Percentiles rank a stretch among this genome's conserved stretches.
Conservation (phyloP, 2,888 invertebrate genomes). For the Kryphioiulus occultus region DNA sequence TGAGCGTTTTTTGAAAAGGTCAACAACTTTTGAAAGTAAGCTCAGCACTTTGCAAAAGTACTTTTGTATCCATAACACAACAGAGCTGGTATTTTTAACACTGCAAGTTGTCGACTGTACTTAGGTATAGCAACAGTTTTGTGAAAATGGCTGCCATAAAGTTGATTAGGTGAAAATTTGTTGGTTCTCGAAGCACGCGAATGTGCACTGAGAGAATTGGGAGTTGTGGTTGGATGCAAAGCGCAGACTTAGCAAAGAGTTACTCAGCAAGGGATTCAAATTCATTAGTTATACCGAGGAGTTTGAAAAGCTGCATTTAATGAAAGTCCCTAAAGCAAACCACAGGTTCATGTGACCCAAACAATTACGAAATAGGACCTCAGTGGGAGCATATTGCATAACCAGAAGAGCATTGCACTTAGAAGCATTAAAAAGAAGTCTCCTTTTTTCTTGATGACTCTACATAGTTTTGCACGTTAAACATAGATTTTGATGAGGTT, state of each 20-base stretch:
- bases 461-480: too few species aligned
- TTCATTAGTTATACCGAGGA: background rate
- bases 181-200: background rate
- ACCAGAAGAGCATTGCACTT: too few species aligned
- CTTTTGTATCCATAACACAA: background rate
- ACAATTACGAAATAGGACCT: background rate
- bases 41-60: background rate
- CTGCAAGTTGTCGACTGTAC: background rate
- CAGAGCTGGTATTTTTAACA: background rate
- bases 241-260: background rate
- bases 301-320: conserved; percentile 18
- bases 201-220: background rate
- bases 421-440: too few species aligned
- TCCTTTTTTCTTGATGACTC: too few species aligned
- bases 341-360: background rate
- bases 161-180: background rate
- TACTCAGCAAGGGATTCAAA: background rate
- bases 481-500: background rate
- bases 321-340: background rate
- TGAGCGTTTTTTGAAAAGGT: too few species aligned
- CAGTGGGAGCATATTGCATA: background rate
- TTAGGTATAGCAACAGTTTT: background rate
- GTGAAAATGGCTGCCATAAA: background rate
- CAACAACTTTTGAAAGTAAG: background rate
- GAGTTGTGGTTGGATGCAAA: background rate